Conservation (phyloP, 2,113 vertebrate genomes). For the Hippoglossus stenolepis region DNA sequence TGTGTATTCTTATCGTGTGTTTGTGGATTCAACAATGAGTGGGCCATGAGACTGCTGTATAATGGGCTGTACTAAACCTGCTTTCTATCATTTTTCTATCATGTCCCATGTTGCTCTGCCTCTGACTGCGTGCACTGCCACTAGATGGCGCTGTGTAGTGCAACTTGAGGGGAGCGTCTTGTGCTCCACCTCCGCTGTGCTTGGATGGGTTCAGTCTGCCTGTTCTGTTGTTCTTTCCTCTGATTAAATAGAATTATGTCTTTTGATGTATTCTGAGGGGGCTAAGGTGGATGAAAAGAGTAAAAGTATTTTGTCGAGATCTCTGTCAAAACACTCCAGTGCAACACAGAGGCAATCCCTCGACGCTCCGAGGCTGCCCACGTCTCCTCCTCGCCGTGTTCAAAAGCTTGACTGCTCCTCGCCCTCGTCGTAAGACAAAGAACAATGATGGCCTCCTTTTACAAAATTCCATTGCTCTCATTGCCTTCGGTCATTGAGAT, state of each 20-base stretch:
- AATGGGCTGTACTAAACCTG: background rate
- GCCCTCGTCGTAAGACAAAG: conserved; percentile 20
- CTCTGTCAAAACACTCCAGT: conserved; percentile 49
- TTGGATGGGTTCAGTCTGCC: conserved; percentile 15
- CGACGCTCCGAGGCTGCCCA: conserved; percentile 42
- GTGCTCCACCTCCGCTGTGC: background rate
- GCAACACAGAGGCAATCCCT: conserved; percentile 63
- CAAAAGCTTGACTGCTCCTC: conserved; percentile 38
- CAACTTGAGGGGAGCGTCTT: conserved; percentile 9
- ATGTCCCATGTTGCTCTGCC: background rate
- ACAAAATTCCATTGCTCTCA: conserved; percentile 35
- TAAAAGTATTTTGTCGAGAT: conserved; percentile 62
- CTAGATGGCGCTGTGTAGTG: conserved; percentile 77
- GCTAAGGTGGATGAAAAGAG: conserved; percentile 61
- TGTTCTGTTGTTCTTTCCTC: conserved; percentile 39
- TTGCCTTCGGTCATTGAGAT: conserved; percentile 56
- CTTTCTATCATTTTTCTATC: conserved; percentile 5
- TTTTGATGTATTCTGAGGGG: conserved; percentile 71
- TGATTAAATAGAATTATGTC: conserved; percentile 67
- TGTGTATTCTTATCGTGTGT: conserved; percentile 5
- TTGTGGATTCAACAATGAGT: conserved; percentile 2
- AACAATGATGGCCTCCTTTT: conserved; percentile 44
- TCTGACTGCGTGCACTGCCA: conserved; percentile 22
- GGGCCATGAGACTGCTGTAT: background rate
- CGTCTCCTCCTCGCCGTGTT: conserved; percentile 42